A percentile compares a stretch with the other conserved stretches of the same genome.
phyloP scores from a whole-genome alignment of 92 coral and sea anemone genomes.

The Zoanthus sociatus region DNA sequence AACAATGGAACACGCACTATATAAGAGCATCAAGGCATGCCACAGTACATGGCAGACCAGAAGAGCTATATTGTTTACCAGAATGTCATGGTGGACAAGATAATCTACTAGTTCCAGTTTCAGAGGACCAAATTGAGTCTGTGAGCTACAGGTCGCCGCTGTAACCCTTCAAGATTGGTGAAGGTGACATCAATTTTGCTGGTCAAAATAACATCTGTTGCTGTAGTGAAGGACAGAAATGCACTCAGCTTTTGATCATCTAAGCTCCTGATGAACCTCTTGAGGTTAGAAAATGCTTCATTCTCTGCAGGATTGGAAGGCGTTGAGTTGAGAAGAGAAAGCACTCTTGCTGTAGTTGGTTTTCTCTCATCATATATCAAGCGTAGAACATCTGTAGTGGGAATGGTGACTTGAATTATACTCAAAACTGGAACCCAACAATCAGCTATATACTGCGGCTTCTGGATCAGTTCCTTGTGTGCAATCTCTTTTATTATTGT shows the following conservation, averaged over 20 bases:
- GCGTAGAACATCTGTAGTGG: slow-evolving; percentile 8
- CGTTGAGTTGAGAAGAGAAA: slow-evolving; percentile 31
- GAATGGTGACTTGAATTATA: slow-evolving; percentile 18
- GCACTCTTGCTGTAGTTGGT: slow-evolving; percentile 54
- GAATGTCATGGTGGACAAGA: no score
- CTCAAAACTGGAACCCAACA: slow-evolving; percentile 41
- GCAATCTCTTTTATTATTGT: slow-evolving; percentile 41
- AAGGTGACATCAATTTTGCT: slow-evolving; percentile 30
- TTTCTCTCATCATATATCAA: slow-evolving; percentile 21
- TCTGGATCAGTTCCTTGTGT: slow-evolving; percentile 53
- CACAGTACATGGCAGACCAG: no score
- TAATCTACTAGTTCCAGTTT: no score
- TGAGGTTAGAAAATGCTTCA: slow-evolving; percentile 30
- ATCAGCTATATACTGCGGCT: slow-evolving; percentile 47
- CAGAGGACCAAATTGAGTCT: no score
- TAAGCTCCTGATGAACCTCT: slow-evolving; percentile 46
- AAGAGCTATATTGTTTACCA: no score
- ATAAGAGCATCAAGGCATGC: no score
- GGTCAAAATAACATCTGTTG: slow-evolving; percentile 43
- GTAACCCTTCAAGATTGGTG: slow-evolving; percentile 25
- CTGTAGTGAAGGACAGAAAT: slow-evolving; percentile 47
- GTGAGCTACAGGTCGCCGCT: slow-evolving; percentile 31
- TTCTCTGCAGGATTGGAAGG: slow-evolving; percentile 44
- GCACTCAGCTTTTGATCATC: slow-evolving; percentile 52
- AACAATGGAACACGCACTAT: no score